phyloP scores from a whole-genome alignment of 23 tunicate genomes.

The Styela plicata region DNA sequence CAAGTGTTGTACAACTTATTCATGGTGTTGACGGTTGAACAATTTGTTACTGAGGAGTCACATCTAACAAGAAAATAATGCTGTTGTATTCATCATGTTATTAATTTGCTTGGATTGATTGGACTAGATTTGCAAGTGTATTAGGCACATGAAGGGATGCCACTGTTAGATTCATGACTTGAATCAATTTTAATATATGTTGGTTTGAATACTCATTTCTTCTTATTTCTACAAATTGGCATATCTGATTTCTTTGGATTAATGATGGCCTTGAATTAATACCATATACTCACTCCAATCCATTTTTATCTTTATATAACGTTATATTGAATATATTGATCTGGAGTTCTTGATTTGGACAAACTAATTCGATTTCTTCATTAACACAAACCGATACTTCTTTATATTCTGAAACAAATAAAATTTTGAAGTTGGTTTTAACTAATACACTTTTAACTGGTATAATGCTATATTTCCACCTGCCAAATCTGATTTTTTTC shows the following conservation, averaged over 20 bases:
- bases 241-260: no score
- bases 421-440: background rate
- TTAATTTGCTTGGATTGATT: no score
- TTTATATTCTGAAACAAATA: background rate
- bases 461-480: no score
- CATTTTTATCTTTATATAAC: background rate
- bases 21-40: conserved; percentile 3
- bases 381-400: conserved; percentile 1
- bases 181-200: background rate
- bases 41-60: background rate
- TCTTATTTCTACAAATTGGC: no score
- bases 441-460: no score
- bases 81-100: no score
- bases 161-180: background rate
- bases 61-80: background rate
- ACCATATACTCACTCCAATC: conserved; percentile 21
- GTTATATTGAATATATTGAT: conserved; percentile 15
- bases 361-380: background rate
- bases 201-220: no score
- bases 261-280: no score
- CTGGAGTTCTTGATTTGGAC: background rate
- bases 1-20: background rate
- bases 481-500: no score
- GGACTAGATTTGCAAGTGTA: background rate
- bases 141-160: background rate